Evolutionary conservation across 2,797 vertebrate species (phyloP).

Genomic region (Anas bahamensis): DNA sequence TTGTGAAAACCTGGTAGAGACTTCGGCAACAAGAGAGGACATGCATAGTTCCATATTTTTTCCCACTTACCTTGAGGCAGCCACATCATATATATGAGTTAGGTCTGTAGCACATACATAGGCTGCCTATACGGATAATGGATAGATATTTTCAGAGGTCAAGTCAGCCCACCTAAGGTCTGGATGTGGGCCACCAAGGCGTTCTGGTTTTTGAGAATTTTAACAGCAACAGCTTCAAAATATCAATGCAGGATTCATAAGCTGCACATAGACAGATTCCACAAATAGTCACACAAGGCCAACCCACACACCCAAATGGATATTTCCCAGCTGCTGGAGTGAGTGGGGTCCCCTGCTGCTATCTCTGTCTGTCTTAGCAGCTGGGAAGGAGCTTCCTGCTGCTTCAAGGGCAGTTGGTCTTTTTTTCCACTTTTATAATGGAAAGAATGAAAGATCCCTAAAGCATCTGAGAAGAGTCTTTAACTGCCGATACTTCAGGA

Average conservation of each 20-base stretch:
- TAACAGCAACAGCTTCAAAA: constrained; percentile 55
- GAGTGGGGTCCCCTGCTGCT: background rate
- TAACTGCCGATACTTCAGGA: rapidly evolving
- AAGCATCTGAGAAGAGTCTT: background rate
- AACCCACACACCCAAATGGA: constrained; percentile 52
- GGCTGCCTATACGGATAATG: background rate
- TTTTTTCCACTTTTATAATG: background rate
- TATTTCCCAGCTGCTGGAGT: constrained; percentile 62
- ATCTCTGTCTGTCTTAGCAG: constrained; percentile 23
- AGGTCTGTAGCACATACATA: background rate
- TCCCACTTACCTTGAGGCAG: background rate
- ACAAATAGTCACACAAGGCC: constrained; percentile 39
- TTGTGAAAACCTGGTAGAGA: background rate
- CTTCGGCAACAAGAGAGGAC: background rate
- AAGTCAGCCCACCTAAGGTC: background rate
- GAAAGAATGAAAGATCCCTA: background rate
- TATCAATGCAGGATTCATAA: background rate
- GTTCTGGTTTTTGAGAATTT: constrained; percentile 5
- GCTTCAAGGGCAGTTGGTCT: background rate
- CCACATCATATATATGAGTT: background rate
- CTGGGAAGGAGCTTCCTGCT: constrained; percentile 20
- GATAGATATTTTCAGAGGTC: background rate
- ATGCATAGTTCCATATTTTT: background rate
- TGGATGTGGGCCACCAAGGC: background rate
- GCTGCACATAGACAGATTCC: constrained; percentile 45